These are phyloP conservation scores for Ptilodon capucinus DNA, from an alignment of 2,888 invertebrate species.

Conservation along the genomic window DNA sequence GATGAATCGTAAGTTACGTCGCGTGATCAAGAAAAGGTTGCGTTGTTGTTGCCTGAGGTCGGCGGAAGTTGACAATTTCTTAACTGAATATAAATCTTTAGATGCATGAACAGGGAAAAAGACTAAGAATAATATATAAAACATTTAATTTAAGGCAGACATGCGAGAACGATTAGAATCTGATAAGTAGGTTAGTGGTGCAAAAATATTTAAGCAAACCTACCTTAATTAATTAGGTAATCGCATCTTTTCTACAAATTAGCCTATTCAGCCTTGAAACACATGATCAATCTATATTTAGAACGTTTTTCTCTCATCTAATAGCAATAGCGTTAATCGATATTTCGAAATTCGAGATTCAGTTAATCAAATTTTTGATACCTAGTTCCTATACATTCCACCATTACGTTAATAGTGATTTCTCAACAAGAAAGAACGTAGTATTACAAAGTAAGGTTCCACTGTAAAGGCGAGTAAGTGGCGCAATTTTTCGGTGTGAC, in stretches of 20 bases:
- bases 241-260: no score
- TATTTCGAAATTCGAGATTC: no score
- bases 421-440: conserved; percentile 21
- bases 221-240: no score
- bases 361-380: background rate
- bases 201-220: no score
- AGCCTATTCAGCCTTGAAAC: no score
- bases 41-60: conserved; percentile 55
- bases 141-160: background rate
- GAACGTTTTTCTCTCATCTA: no score
- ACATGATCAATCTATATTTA: no score
- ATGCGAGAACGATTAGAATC: background rate
- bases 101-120: conserved; percentile 40
- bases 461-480: conserved; percentile 54
- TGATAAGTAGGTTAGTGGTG: background rate
- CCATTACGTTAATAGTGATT: conserved; percentile 13
- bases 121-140: background rate
- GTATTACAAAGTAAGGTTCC: conserved; percentile 26
- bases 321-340: no score
- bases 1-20: conserved; percentile 36
- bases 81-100: conserved; percentile 46
- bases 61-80: conserved; percentile 73
- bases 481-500: conserved; percentile 80
- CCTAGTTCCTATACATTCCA: background rate
- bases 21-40: conserved; percentile 59